Evolutionary conservation across 2,888 invertebrate species (phyloP), one percentile per base, ranked within the genome.

Genomic region (Tenthredo mesomela): DNA sequence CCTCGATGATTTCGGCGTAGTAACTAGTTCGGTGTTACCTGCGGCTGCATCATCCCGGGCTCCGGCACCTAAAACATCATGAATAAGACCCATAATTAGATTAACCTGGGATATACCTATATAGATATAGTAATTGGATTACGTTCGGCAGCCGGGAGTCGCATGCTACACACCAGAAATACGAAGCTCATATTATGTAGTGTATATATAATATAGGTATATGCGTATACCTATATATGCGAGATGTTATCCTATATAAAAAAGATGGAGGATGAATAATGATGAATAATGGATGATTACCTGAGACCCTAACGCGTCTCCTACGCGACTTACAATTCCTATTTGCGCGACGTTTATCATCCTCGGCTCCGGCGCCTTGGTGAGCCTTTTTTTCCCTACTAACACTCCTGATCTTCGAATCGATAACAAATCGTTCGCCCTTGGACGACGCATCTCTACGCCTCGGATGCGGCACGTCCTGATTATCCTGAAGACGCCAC

Each of bases 321-420:
- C 92, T 91, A 91, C 91, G 91, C 89, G 91, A 92, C 92, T 92
- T 92, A 92, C 92, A 91, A 90, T 92, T 92, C 91, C 91, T 89
- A 87, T 87, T 86, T 84, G 87, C 87, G 85, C 89, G 89, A 86
- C 75, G 84, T 82, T 85, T 86, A 78, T 80, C 80, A 29, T 88
- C 87, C 67, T 91, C 91, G 67, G 88, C 29, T n/a, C 40, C 61
- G 15, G 37, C 58, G 33, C 54, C 54, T n/a, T 58, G 54, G 15
- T 75, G 75, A 47, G n/a, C 10, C 25, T 43, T 65, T 80, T 61
- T 80, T 6, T 50, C 61, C 37, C 37, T 50, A 21, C 47, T 67
- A 67, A 33, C 21, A 21, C 43, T 67, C 82, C 82, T 67, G 40
- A 47, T 67, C 15, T 21, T 47, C n/a, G 67, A 47, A 61, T 80